Evolutionary conservation across 2,888 invertebrate genomes (phyloP).

Genomic region (Leptinotarsa juncta): DNA sequence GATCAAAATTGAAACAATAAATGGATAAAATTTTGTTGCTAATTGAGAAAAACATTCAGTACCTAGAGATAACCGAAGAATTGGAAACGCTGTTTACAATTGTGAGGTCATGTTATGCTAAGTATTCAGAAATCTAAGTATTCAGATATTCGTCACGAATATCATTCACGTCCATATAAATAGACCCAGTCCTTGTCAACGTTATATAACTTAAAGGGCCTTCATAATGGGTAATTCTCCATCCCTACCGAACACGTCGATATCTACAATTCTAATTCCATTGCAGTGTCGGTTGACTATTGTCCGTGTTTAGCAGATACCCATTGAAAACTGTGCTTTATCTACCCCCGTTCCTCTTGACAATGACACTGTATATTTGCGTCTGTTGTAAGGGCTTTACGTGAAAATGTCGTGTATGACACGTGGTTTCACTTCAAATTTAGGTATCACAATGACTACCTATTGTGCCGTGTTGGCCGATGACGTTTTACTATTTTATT

Average conservation of each 20-base stretch:
- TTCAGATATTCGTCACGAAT: conserved; percentile 1
- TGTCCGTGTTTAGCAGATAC: conserved; percentile 35
- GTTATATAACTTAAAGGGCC: conserved; percentile 33
- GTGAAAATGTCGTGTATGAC: background rate
- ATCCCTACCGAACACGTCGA: conserved; percentile 38
- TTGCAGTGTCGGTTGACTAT: conserved; percentile 38
- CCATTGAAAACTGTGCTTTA: conserved; percentile 43
- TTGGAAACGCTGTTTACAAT: no score
- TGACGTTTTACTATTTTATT: background rate
- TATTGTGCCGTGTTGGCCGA: background rate
- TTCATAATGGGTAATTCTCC: conserved; percentile 40
- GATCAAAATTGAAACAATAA: no score
- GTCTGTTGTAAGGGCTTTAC: background rate
- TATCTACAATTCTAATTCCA: conserved; percentile 43
- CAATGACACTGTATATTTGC: conserved; percentile 5
- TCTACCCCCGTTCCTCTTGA: conserved; percentile 28
- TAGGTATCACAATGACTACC: background rate
- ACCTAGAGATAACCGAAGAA: no score
- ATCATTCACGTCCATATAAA: conserved; percentile 37
- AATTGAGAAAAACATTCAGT: no score
- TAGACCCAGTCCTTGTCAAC: conserved; percentile 39
- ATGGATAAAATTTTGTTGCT: no score
- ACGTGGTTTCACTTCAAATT: background rate
- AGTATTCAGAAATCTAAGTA: background rate
- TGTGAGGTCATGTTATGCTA: no score